These are phyloP conservation scores for Arvicanthis niloticus DNA, from an alignment of 2,113 vertebrate genomes.

Conservation along the genomic window DNA sequence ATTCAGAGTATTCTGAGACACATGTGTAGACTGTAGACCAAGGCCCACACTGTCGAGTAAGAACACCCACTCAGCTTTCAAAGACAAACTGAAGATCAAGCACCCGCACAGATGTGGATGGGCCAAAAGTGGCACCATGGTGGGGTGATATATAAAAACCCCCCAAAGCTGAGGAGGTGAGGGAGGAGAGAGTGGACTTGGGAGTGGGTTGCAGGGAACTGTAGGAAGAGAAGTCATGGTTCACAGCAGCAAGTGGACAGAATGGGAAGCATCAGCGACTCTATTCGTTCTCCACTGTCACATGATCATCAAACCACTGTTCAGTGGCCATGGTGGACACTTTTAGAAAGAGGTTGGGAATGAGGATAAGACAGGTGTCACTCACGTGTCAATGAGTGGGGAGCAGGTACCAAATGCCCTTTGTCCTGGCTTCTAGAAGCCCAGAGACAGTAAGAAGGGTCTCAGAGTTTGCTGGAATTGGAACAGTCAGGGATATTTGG, in stretches of 20 bases:
- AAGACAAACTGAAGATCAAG: neutral
- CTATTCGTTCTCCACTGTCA: no score
- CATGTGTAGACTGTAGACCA: neutral
- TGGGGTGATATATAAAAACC: no score
- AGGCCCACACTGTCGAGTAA: no score
- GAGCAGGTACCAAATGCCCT: neutral
- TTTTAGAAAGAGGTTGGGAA: neutral
- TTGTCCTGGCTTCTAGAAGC: neutral
- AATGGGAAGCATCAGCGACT: neutral
- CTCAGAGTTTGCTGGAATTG: neutral
- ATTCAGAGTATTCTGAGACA: neutral
- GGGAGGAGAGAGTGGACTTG: no score
- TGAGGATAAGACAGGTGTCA: no score
- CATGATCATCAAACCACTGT: no score
- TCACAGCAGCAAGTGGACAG: no score
- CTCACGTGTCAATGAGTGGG: neutral
- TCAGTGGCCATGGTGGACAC: fast-evolving
- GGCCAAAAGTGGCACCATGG: neutral
- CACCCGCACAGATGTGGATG: neutral
- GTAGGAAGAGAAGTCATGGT: neutral
- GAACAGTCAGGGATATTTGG: no score
- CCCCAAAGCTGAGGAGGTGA: neutral
- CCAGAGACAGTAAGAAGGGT: neutral
- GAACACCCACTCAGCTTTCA: neutral
- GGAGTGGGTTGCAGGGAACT: fast-evolving